Conservation (phyloP, 2,888 invertebrate species). For the Drosophila birchii region DNA sequence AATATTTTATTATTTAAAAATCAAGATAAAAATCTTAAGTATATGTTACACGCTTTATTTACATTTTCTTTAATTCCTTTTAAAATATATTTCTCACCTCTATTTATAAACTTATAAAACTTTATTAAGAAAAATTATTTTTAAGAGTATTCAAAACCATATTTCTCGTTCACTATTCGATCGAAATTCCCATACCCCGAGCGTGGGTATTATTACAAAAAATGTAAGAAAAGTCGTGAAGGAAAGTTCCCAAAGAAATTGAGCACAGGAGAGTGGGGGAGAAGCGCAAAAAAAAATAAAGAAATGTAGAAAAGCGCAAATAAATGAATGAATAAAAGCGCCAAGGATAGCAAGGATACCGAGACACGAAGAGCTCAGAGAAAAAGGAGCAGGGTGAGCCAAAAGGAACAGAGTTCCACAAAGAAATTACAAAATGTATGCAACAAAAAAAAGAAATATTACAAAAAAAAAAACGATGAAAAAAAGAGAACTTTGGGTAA, state of each 20-base stretch:
- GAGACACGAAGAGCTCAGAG: slow-evolving; percentile 6
- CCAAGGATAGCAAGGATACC: slow-evolving; percentile 25
- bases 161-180: not conserved
- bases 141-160: slow-evolving; percentile 8
- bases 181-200: slow-evolving; percentile 34
- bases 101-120: not conserved
- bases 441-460: slow-evolving; percentile 50
- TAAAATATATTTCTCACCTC: not conserved
- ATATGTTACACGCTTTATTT: no score
- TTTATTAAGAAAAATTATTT: not conserved
- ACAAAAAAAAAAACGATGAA: slow-evolving; percentile 49
- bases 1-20: not conserved
- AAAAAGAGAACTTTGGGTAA: slow-evolving; percentile 14
- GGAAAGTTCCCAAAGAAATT: slow-evolving; percentile 35
- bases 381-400: not conserved
- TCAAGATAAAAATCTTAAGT: not conserved
- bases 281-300: slow-evolving; percentile 24
- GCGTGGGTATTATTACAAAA: slow-evolving; percentile 44
- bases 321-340: slow-evolving; percentile 81
- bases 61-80: not conserved
- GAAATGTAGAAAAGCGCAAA: slow-evolving; percentile 78
- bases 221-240: slow-evolving; percentile 39
- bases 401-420: slow-evolving; percentile 45
- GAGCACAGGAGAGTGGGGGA: slow-evolving; percentile 34
- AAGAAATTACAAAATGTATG: slow-evolving; percentile 63